Evolutionary conservation across 2,797 vertebrate genomes (phyloP).

Genomic region (Caiman crocodilus): DNA sequence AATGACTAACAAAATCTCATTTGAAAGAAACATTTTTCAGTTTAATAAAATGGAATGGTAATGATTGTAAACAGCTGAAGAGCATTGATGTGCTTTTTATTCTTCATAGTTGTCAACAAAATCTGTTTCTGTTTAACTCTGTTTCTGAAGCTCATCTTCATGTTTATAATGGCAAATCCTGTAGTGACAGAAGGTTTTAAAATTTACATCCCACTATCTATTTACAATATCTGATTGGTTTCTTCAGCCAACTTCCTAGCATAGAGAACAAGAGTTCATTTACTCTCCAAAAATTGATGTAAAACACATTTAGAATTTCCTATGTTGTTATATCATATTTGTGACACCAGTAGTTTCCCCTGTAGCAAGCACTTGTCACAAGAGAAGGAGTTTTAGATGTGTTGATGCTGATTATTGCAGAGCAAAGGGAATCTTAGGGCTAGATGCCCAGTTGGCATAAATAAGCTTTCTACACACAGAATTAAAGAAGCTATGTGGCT

Average conservation of each 20-base stretch:
- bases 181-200: too few species aligned
- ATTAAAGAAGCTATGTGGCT: conserved; percentile 34
- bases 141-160: background rate
- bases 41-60: background rate
- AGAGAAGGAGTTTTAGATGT: background rate
- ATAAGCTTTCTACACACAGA: background rate
- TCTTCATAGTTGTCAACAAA: background rate
- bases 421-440: conserved; percentile 24
- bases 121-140: background rate
- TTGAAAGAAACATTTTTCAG: background rate
- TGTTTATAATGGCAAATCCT: background rate
- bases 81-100: background rate
- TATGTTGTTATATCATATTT: background rate
- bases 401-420: background rate
- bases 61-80: background rate
- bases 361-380: background rate
- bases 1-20: background rate
- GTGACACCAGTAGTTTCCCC: background rate
- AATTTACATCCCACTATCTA: too few species aligned
- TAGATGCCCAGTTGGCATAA: conserved; percentile 27
- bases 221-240: conserved; percentile 2
- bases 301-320: conserved; percentile 12
- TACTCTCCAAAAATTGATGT: background rate
- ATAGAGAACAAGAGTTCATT: conserved; percentile 2
- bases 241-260: conserved; percentile 12